Conservation (phyloP, 2,888 invertebrate species). For the Drosophila austrosaltans region DNA sequence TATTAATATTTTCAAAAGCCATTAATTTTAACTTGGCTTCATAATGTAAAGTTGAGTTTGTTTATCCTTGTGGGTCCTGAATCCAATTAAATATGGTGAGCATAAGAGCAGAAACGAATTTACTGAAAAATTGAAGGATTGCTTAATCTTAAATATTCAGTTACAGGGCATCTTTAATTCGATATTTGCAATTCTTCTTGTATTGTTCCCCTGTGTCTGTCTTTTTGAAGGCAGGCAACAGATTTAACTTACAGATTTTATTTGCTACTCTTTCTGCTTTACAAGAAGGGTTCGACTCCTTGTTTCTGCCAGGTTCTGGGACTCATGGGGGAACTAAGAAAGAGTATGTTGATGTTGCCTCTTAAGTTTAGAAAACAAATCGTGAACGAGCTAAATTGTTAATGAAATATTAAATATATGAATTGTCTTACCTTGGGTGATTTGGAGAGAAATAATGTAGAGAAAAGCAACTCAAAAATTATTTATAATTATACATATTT, state of each 20-base stretch:
- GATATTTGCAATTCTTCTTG: not conserved
- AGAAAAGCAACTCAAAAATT: too few relatives aligned
- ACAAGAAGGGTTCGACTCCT: constrained; percentile 17
- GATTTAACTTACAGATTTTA: constrained; percentile 67
- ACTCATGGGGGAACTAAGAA: not conserved
- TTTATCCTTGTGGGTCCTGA: too few relatives aligned
- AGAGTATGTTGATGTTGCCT: not conserved
- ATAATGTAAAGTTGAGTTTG: too few relatives aligned
- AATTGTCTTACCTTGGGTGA: too few relatives aligned
- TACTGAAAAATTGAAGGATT: too few relatives aligned
- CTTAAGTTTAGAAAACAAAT: not conserved
- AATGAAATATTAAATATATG: not conserved
- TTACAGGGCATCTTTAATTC: not conserved
- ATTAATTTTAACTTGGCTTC: too few relatives aligned
- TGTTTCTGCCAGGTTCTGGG: not conserved
- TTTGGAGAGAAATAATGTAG: too few relatives aligned
- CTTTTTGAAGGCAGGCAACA: constrained; percentile 41
- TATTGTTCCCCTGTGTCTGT: constrained; percentile 1
- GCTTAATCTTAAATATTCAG: too few relatives aligned
- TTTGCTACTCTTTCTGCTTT: constrained; percentile 24
- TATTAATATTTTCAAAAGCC: not conserved
- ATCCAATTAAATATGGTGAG: not conserved
- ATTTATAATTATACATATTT: too few relatives aligned
- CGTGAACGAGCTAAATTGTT: not conserved
- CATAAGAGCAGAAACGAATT: not conserved